Base-by-base conservation (phyloP, 2,797 vertebrate genomes). In the Parotocinclus haroldoi region DNA sequence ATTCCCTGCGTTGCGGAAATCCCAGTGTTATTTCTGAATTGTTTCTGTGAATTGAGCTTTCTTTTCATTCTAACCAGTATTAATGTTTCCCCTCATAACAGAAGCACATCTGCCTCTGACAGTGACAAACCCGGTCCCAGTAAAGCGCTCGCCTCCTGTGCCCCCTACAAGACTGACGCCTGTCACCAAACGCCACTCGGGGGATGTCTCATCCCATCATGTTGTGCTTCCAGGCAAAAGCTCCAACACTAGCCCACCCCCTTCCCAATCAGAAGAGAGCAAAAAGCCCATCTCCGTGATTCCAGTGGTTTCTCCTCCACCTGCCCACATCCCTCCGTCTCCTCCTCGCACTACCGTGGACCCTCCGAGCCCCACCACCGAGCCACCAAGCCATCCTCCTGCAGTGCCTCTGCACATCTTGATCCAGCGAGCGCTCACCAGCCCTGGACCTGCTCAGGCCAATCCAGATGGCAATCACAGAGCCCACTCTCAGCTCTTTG, bases 401-500 rank as follows among this genome's bases (percentile, higher is more conserved):
- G 63, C 81, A 1, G 18, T 98, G 49, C 96, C 96, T 0, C 78
- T 98, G 40, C 94, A 98, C 84, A 91, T 98, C 73, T 93, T 92
- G 37, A 98, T 98, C 78, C 91, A 95, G 84, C 93, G 92, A 80
- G 96, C 95, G 0, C 84, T 98, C 57, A 80, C 83, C 56, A 96
- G 91, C 72, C 92, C 94, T 0, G 83, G 92, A 46, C 91, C 88
- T 0, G 5, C 75, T 17, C 85, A 87, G 1, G 85, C 87, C 0
- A 89, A 89, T 3, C 79, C 89, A 0, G 92, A 95, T 3, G 81
- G 92, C 6, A 89, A 89, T 7, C 90, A 94, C 52, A 84, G 95
- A 80, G 96, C 96, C 18, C 92, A 96, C 71, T 98, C 96, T 0
- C 78, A 92, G 61, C 91, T 98, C 37, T 98, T 98, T 4, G 93